Evolutionary conservation across 2,888 invertebrate genomes (phyloP).

Genomic region (Folsomia manolachei): DNA sequence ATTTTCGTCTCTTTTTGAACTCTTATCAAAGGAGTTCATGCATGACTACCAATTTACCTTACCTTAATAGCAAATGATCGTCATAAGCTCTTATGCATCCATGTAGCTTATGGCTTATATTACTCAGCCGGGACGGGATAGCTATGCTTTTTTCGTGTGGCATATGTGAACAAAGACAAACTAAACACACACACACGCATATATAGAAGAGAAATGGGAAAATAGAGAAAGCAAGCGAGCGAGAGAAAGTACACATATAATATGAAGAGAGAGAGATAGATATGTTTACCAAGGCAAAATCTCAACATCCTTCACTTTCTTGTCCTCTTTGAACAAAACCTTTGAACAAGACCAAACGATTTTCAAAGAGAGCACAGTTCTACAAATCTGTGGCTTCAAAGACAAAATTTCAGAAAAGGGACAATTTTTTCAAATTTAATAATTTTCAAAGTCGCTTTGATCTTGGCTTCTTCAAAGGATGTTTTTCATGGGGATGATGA

Average conservation of each 20-base stretch:
- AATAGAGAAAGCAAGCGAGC: slow-evolving; percentile 13
- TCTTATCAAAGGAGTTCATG: slow-evolving; percentile 24
- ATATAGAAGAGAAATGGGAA: slow-evolving; percentile 14
- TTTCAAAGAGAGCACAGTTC: slow-evolving; percentile 18
- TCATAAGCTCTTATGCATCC: slow-evolving; percentile 25
- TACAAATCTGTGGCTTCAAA: slow-evolving; percentile 38
- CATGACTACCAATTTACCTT: slow-evolving; percentile 25
- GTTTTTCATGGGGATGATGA: slow-evolving; percentile 21
- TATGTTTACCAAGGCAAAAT: slow-evolving; percentile 7
- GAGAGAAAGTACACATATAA: slow-evolving; percentile 23
- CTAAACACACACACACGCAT: slow-evolving; percentile 17
- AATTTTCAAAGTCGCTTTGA: slow-evolving; percentile 35
- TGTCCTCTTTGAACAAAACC: slow-evolving; percentile 9
- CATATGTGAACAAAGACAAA: slow-evolving; percentile 18
- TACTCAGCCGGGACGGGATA: not conserved
- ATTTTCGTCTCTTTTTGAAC: slow-evolving; percentile 24
- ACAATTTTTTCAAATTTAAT: slow-evolving; percentile 42
- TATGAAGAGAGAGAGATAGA: not conserved
- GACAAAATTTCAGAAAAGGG: slow-evolving; percentile 30
- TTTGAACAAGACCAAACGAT: slow-evolving; percentile 25
- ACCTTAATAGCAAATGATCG: slow-evolving; percentile 21
- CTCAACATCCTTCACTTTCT: slow-evolving; percentile 19
- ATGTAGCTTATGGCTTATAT: no score
- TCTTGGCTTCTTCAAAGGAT: slow-evolving; percentile 24
- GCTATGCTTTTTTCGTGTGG: no score